Percentiles rank a stretch among this genome's conserved stretches.
phyloP scores from a whole-genome alignment of 1,140 invertebrate species.

The Cheumatopsyche charites region DNA sequence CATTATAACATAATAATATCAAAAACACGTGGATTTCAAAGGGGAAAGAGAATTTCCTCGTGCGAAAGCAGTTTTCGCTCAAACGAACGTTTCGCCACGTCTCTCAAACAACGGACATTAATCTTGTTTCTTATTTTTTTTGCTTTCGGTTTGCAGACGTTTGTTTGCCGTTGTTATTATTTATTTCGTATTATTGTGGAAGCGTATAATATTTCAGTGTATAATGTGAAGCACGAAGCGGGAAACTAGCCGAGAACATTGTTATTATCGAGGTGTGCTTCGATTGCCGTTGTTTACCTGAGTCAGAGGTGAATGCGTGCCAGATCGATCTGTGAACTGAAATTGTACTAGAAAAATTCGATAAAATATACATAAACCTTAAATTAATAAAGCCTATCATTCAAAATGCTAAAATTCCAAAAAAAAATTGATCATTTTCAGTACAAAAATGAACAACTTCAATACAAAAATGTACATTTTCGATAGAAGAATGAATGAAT shows the following conservation, averaged over 20 bases:
- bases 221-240: slow-evolving; percentile 10
- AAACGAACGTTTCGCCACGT: slow-evolving; percentile 17
- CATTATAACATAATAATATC: no score
- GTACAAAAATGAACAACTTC: no score
- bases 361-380: slow-evolving; percentile 16
- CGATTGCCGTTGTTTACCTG: slow-evolving; percentile 26
- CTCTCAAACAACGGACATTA: slow-evolving; percentile 2
- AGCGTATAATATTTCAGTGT: neutral
- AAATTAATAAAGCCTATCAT: no score
- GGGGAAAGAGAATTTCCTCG: neutral
- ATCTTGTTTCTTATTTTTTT: slow-evolving; percentile 20
- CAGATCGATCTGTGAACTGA: slow-evolving; percentile 20
- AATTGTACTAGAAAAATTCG: neutral
- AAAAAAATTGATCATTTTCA: no score
- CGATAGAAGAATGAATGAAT: no score
- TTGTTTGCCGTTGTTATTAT: neutral
- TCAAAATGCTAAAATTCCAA: no score
- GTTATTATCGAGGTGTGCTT: slow-evolving; percentile 27
- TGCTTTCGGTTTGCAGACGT: no score
- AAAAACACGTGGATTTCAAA: neutral
- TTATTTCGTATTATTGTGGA: neutral
- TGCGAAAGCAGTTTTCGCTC: neutral
- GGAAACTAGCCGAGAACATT: slow-evolving; percentile 31
- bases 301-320: slow-evolving; percentile 38
- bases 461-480: no score